These are phyloP conservation scores for Rhinoptilus africanus DNA, from an alignment of 2,113 vertebrate genomes.

Conservation along the genomic window DNA sequence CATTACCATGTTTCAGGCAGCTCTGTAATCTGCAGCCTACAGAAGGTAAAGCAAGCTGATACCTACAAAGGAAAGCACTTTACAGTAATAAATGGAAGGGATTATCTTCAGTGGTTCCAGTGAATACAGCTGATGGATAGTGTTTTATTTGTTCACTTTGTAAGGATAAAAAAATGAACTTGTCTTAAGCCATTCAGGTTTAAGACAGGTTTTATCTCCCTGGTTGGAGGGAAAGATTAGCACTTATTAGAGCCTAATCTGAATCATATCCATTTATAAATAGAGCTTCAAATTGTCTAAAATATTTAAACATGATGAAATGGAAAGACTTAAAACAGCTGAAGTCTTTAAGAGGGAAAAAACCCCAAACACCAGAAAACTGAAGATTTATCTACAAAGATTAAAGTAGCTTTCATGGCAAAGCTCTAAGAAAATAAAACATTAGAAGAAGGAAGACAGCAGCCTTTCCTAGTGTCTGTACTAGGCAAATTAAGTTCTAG, in stretches of 20 bases:
- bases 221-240: slow-evolving; percentile 41
- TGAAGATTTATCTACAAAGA: slow-evolving; percentile 2
- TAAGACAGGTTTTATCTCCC: slow-evolving; percentile 3
- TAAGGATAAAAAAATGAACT: slow-evolving; percentile 14
- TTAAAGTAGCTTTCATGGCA: slow-evolving; percentile 16
- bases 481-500: slow-evolving; percentile 12
- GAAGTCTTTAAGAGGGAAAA: not conserved
- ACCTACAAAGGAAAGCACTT: not conserved
- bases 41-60: not conserved
- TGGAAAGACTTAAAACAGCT: not conserved
- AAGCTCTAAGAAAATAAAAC: not conserved
- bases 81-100: not conserved
- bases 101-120: slow-evolving; percentile 22
- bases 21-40: not conserved
- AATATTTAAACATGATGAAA: slow-evolving; percentile 28
- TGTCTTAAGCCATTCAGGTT: slow-evolving; percentile 12
- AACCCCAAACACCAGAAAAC: not conserved
- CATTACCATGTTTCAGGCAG: not conserved
- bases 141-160: slow-evolving; percentile 38
- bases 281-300: slow-evolving; percentile 15
- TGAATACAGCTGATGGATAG: slow-evolving; percentile 22
- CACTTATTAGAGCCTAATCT: slow-evolving; percentile 43
- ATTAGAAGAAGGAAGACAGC: not conserved
- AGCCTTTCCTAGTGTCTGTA: not conserved
- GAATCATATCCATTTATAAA: slow-evolving; percentile 58